Evolutionary conservation across 1,140 invertebrate species (phyloP).

Genomic region (Rhagoletis pomonella): DNA sequence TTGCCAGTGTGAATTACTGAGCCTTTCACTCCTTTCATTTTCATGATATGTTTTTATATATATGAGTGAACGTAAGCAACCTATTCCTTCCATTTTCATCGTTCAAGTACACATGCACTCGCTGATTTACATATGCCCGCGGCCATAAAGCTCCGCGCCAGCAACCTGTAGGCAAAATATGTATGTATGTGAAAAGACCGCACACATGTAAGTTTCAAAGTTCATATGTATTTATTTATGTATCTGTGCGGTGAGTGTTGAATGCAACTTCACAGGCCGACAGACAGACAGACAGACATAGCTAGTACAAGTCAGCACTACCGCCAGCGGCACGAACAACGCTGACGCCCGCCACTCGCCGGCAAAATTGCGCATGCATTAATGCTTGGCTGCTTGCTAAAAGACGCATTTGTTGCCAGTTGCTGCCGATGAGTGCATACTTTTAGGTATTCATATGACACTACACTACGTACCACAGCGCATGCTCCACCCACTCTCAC

Average conservation of each 20-base stretch:
- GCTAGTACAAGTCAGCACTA: neutral
- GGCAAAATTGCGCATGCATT: constrained; percentile 34
- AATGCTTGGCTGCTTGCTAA: constrained; percentile 12
- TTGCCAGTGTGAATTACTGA: neutral
- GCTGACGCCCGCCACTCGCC: neutral
- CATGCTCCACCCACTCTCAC: neutral
- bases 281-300: neutral
- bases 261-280: neutral
- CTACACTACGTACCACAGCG: neutral
- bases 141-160: neutral
- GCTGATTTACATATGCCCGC: neutral
- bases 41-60: neutral
- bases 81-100: neutral
- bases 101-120: neutral
- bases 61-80: no score
- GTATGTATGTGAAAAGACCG: neutral
- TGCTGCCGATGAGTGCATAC: constrained; percentile 25
- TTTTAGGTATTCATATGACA: neutral
- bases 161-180: neutral
- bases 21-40: neutral
- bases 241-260: neutral
- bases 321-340: neutral
- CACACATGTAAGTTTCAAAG: no score
- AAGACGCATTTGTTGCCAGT: constrained; percentile 39
- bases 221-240: neutral